These are phyloP conservation scores for Pogonophryne albipinna DNA, from an alignment of 2,797 vertebrate species.

Conservation along the genomic window DNA sequence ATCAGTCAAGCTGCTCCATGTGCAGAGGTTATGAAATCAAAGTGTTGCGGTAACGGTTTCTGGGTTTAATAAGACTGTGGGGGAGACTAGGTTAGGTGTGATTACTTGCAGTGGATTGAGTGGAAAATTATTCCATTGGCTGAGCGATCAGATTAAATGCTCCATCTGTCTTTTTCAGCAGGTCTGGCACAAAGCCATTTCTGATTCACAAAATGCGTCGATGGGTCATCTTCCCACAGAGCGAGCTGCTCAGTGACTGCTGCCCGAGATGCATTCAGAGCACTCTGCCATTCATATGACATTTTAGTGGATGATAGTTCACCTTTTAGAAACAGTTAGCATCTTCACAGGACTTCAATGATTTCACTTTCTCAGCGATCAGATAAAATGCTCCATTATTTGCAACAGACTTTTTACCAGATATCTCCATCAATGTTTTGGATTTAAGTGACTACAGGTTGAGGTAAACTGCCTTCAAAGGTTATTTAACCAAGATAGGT, in stretches of 20 bases:
- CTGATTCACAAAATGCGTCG: slow-evolving; percentile 54
- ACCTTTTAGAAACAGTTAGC: background rate
- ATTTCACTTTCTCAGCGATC: too few relatives aligned
- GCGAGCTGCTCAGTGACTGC: slow-evolving; percentile 23
- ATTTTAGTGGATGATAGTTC: slow-evolving; percentile 1
- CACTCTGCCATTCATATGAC: background rate
- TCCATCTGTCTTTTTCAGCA: slow-evolving; percentile 56
- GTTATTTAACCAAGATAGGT: background rate
- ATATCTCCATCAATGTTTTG: background rate
- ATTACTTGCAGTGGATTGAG: slow-evolving; percentile 10
- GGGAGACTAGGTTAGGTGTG: slow-evolving; percentile 22
- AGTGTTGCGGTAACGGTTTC: slow-evolving; percentile 8
- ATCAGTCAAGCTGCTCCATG: slow-evolving; percentile 36
- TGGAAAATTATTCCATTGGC: slow-evolving; percentile 28
- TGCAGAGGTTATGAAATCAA: slow-evolving; percentile 38
- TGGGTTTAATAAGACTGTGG: slow-evolving; percentile 10
- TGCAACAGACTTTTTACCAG: too few relatives aligned
- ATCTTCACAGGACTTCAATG: too few relatives aligned
- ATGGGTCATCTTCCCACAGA: slow-evolving; percentile 46
- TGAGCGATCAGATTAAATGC: slow-evolving; percentile 48
- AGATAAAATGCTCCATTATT: too few relatives aligned
- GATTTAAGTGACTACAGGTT: background rate
- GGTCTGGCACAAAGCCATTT: slow-evolving; percentile 25
- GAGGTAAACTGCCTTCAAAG: background rate
- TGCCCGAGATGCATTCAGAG: slow-evolving; percentile 10